Evolutionary conservation across 2,888 invertebrate genomes (phyloP), one percentile per base, ranked within the genome.

Genomic region (Campoplex nolae): DNA sequence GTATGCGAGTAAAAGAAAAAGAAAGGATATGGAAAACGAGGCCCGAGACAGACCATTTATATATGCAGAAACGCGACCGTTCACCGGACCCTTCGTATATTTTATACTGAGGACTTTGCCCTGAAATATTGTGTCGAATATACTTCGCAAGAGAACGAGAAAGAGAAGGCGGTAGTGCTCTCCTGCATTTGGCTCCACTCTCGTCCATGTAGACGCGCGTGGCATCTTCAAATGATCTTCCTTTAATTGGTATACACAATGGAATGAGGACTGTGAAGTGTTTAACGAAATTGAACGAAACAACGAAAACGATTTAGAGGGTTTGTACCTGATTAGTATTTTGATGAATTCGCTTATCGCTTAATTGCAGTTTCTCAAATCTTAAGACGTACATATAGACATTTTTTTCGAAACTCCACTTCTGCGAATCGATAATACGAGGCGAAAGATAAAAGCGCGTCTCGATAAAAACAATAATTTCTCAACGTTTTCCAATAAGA

Each of bases 11-110:
- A 13, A 62, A 18, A 65, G 3, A 38, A 32, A 75, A 45, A 74
- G 13, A 56, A 67, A 42, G 45, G 9, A 32, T 32, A 32, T 45
- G 65, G 48, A 68, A 38, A 68, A n/a, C 38, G 45, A 68, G 68
- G 23, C 67, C 42, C 18, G 32, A 54, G 77, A 67, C 71, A 71
- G n/a, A 81, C 62, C 62, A 32, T 54, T 58, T 45, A 16, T 35
- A 81, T 35, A 81, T 67, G 76, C 62, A 76, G 76, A 81, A 81
- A 65, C 56, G 56, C 56, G 62, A 54, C 83, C 76, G 83, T 84
- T 83, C 83, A 84, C 75, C 83, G 70, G 65, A 73, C 76, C 42
- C 81, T 73, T 84, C 77, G 68, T 81, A 84, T 86, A 77, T 84
- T 80, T 86, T 42, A 7, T 71, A 11, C 13, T 45, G 42, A 42